Conservation (phyloP, 2,113 vertebrate species). For the Corythornis cristatus region DNA sequence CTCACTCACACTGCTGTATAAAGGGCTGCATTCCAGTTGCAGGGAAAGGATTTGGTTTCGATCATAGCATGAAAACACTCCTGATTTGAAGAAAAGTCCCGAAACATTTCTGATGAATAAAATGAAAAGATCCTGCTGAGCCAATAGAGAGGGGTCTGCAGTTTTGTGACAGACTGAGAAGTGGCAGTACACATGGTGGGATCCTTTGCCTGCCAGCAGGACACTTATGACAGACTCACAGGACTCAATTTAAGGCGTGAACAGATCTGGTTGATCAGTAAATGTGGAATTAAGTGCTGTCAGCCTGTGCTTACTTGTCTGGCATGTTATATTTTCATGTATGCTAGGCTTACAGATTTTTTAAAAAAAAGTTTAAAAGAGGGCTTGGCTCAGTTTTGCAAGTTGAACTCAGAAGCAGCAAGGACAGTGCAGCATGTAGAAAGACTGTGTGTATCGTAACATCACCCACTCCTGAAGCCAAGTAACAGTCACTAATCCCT, state of each 20-base stretch:
- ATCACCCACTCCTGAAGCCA: not conserved
- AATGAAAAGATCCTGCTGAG: not conserved
- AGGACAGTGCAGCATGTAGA: not conserved
- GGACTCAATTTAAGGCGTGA: not conserved
- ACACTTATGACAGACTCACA: not conserved
- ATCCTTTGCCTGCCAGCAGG: not conserved
- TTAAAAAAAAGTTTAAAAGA: not conserved
- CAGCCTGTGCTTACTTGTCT: not conserved
- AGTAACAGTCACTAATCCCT: not conserved
- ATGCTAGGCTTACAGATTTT: not conserved
- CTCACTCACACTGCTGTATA: not conserved
- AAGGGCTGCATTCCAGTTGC: not conserved
- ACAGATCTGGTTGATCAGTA: not conserved
- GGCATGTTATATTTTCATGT: not conserved
- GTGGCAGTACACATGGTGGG: not conserved
- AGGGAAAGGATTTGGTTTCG: not conserved
- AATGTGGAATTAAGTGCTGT: constrained; percentile 10
- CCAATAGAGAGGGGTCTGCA: not conserved
- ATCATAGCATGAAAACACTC: not conserved
- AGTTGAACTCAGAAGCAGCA: not conserved
- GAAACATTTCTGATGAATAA: not conserved
- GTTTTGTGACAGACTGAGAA: not conserved
- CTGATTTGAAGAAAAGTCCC: not conserved
- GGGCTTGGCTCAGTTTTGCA: not conserved
- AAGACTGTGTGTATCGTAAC: not conserved